Evolutionary conservation across 2,888 invertebrate species (phyloP).

Genomic region (Xestia rhomboidea): DNA sequence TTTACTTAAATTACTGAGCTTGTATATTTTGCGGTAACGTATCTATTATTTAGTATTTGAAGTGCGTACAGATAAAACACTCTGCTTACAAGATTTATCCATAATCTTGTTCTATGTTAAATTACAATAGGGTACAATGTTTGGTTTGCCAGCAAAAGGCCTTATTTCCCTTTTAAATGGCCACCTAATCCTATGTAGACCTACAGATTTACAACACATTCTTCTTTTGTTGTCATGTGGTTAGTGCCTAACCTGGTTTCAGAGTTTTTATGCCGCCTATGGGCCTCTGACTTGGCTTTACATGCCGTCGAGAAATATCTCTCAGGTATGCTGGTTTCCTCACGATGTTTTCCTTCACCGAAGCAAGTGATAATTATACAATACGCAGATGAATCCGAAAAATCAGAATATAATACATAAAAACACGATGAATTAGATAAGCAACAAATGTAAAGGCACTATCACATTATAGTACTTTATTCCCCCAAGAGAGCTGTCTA

Average conservation of each 20-base stretch:
- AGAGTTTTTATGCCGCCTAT: too few relatives aligned
- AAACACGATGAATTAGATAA: too few relatives aligned
- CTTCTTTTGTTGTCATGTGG: too few relatives aligned
- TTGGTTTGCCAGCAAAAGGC: not conserved
- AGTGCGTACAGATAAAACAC: not conserved
- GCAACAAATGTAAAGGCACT: not conserved
- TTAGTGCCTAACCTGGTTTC: too few relatives aligned
- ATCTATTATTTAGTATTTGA: constrained; percentile 16
- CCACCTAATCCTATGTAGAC: not conserved
- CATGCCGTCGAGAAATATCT: too few relatives aligned
- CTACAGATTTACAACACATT: not conserved
- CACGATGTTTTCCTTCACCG: too few relatives aligned
- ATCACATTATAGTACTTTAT: not conserved
- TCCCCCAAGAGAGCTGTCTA: not conserved
- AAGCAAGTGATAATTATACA: too few relatives aligned
- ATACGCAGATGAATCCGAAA: too few relatives aligned
- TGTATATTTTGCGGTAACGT: not conserved
- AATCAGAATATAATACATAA: too few relatives aligned
- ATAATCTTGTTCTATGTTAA: constrained; percentile 3
- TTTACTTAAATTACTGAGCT: constrained; percentile 19
- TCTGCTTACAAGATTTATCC: not conserved
- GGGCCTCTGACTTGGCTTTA: too few relatives aligned
- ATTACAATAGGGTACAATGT: not conserved
- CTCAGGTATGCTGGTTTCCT: too few relatives aligned
- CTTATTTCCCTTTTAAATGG: not conserved